Base-by-base conservation (phyloP, 1,140 invertebrate genomes). In the Bombus balteatus region DNA sequence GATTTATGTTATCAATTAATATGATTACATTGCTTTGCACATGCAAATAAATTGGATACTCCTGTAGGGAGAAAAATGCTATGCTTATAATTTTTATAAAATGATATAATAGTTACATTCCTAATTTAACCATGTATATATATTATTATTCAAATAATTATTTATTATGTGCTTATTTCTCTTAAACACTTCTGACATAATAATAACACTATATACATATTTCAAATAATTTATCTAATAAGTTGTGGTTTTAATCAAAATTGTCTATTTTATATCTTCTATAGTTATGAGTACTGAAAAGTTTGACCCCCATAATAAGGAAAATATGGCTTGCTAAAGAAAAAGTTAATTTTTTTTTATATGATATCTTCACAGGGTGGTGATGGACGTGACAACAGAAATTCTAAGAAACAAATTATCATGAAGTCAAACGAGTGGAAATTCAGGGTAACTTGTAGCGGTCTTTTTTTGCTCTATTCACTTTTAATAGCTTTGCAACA, bases 381-480 rank as follows among this genome's bases (percentile, higher is more conserved):
- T 94, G 96, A 96, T 92, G 96, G 95, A 93, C 95, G 92, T 85
- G 95, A 94, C 91, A 95, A 94, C 92, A 92, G 93, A 92, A 94
- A 96, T 94, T 96, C 96, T 93, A 95, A 94, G 92, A 95, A 89
- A 92, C 93, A 91, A 87, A 92, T 95, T 94, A 94, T 96, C 94
- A 95, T 96, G 95, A 97, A 97, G 96, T 96, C 96, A 92, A 96
- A 97, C 96, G 97, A 97, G 95, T 97, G 97, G 97, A 97, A 97
- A 96, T 97, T 97, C 96, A 96, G 97, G 97, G 97, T 97, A 97
- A 95, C 92, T 94, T 94, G 89, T 91, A 91, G 93, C 88, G 93
- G 92, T 93, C 87, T 88, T 93, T 91, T 93, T 92, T 82, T 91
- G 87, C 77, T 91, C 82, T 91, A 90, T 76, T 90, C 87, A 87